A percentile compares a stretch with the other conserved stretches of the same genome.
Evolutionary conservation across 2,888 invertebrate species (phyloP).

Genomic region (Apantesis nais): DNA sequence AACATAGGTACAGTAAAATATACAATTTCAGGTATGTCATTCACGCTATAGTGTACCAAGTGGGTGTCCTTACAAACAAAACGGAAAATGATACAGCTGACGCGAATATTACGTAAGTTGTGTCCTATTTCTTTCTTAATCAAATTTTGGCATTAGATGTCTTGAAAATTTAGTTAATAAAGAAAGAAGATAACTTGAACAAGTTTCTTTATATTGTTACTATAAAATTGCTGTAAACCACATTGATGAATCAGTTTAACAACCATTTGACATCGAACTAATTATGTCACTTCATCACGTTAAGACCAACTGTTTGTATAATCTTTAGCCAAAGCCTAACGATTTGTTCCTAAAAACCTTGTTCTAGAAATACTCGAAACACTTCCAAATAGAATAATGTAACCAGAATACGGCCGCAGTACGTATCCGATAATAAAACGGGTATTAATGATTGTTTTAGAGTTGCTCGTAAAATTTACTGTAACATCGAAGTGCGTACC

Average conservation of each 20-base stretch:
- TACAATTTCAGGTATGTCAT: too few species aligned
- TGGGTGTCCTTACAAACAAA: too few species aligned
- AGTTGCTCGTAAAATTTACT: constrained; percentile 57
- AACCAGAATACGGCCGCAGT: constrained; percentile 46
- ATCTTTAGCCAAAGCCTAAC: neutral
- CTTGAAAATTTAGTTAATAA: too few species aligned
- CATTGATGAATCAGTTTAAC: neutral
- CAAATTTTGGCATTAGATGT: too few species aligned
- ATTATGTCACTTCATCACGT: neutral
- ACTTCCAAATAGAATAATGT: neutral
- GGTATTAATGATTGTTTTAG: constrained; percentile 64
- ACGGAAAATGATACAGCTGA: too few species aligned
- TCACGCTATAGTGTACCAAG: too few species aligned
- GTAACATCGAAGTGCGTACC: constrained; percentile 42
- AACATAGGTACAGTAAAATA: too few species aligned
- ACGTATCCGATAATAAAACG: constrained; percentile 51
- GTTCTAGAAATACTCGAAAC: neutral
- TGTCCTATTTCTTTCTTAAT: too few species aligned
- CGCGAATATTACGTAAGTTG: too few species aligned
- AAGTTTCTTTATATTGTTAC: too few species aligned
- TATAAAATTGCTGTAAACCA: neutral
- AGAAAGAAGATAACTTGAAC: too few species aligned
- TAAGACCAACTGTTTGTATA: neutral
- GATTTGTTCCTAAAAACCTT: neutral
- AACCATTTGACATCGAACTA: neutral